These are phyloP conservation scores for Xenopus laevis DNA, from an alignment of 2,113 vertebrate genomes.

Conservation along the genomic window DNA sequence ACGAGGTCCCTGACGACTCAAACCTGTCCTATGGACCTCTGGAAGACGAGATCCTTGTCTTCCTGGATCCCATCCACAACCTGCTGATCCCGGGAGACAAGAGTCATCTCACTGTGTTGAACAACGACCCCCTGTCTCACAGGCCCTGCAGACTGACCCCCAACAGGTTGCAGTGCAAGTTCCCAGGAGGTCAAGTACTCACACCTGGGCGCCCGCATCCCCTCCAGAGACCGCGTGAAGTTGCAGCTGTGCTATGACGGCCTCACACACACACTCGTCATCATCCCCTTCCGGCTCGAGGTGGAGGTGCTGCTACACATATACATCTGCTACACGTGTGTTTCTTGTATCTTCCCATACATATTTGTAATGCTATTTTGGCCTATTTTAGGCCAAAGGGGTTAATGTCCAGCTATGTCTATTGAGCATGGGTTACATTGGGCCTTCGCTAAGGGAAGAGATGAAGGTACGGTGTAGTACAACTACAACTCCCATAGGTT, in stretches of 20 bases:
- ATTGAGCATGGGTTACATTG: too few relatives aligned
- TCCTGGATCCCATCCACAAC: slow-evolving; percentile 83
- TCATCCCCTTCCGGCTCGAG: slow-evolving; percentile 87
- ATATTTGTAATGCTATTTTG: too few relatives aligned
- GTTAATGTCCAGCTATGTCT: too few relatives aligned
- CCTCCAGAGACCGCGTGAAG: slow-evolving; percentile 79
- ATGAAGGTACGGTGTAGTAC: too few relatives aligned
- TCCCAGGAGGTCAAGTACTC: slow-evolving; percentile 83
- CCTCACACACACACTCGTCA: slow-evolving; percentile 73
- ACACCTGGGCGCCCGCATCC: slow-evolving; percentile 88
- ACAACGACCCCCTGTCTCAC: slow-evolving; percentile 82
- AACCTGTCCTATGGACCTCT: slow-evolving; percentile 53
- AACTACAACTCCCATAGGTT: too few relatives aligned
- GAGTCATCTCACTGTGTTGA: slow-evolving; percentile 81
- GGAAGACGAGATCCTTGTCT: slow-evolving; percentile 74
- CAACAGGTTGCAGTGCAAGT: slow-evolving; percentile 87
- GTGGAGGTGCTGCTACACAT: slow-evolving; percentile 86
- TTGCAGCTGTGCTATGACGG: slow-evolving; percentile 91
- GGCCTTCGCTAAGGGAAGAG: too few relatives aligned
- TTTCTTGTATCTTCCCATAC: too few relatives aligned
- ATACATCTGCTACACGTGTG: too few relatives aligned
- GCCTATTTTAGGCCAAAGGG: too few relatives aligned
- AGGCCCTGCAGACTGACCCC: slow-evolving; percentile 81
- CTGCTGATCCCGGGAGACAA: slow-evolving; percentile 85
- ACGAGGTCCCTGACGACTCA: neutral